phyloP scores from a whole-genome alignment of 2,113 vertebrate genomes.

The Chionis minor region DNA sequence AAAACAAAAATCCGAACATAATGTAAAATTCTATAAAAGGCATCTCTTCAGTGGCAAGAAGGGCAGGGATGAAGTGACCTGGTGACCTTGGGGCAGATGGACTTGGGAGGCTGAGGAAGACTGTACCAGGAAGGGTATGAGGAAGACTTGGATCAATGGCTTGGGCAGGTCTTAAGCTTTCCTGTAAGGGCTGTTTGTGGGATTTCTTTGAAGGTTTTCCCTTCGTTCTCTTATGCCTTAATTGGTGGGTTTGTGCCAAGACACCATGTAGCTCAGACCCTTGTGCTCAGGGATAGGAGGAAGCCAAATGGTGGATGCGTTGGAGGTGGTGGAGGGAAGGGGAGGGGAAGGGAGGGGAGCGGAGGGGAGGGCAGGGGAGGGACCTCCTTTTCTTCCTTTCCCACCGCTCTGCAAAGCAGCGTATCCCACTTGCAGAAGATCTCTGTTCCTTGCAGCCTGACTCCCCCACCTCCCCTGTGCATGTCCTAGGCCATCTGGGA shows the following conservation, averaged over 20 bases:
- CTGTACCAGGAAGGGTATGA: background rate
- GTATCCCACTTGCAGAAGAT: background rate
- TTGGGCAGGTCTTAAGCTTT: background rate
- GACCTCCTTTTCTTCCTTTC: background rate
- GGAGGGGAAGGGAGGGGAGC: background rate
- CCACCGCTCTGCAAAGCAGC: background rate
- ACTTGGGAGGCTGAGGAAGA: background rate
- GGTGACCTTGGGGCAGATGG: background rate
- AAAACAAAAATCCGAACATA: background rate
- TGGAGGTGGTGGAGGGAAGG: background rate
- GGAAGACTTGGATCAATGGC: background rate
- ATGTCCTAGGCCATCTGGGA: background rate
- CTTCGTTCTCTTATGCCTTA: background rate
- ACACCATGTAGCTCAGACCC: background rate
- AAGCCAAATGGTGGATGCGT: background rate
- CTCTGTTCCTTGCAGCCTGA: background rate
- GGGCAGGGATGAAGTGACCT: background rate
- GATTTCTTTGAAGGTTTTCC: background rate
- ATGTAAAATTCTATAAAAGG: background rate
- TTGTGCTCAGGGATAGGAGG: background rate
- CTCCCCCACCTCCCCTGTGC: background rate
- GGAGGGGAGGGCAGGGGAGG: too few species aligned
- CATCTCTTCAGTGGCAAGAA: background rate
- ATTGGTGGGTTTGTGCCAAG: background rate
- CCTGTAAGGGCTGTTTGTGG: background rate